phyloP scores from a whole-genome alignment of 1,140 invertebrate species.

The Achatina immaculata region DNA sequence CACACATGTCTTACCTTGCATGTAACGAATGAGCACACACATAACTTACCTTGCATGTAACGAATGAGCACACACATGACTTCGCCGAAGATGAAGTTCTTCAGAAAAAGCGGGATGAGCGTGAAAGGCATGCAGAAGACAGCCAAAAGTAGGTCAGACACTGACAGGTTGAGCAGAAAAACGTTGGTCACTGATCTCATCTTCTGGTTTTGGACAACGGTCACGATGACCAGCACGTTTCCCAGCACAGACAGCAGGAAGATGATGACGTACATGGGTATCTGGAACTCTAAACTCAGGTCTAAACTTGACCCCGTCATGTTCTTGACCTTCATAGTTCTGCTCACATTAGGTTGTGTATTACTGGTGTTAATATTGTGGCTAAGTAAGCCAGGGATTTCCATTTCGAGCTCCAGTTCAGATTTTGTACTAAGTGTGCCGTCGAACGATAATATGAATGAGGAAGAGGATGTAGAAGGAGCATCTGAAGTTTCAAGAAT shows the following conservation, averaged over 20 bases:
- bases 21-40: too few species aligned
- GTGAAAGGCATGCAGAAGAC: slow-evolving; percentile 92
- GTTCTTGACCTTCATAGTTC: too few species aligned
- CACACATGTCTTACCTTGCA: too few species aligned
- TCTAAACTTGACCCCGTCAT: background rate
- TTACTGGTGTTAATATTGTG: too few species aligned
- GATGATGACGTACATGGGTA: slow-evolving; percentile 78
- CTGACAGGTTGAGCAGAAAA: slow-evolving; percentile 83
- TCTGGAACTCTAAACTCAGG: slow-evolving; percentile 31
- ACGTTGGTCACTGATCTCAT: slow-evolving; percentile 91
- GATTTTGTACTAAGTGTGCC: too few species aligned
- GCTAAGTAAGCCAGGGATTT: too few species aligned
- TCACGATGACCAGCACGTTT: slow-evolving; percentile 85
- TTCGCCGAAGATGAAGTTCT: slow-evolving; percentile 86
- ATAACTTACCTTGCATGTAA: slow-evolving; percentile 77
- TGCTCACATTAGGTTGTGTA: too few species aligned
- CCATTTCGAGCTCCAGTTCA: too few species aligned
- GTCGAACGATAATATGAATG: too few species aligned
- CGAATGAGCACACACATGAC: slow-evolving; percentile 86
- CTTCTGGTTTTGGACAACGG: slow-evolving; percentile 82
- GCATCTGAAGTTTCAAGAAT: too few species aligned
- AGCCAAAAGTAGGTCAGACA: slow-evolving; percentile 82
- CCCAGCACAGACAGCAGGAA: slow-evolving; percentile 85
- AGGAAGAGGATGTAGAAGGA: too few species aligned
- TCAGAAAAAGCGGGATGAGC: slow-evolving; percentile 83